Evolutionary conservation across 2,888 invertebrate species (phyloP).

Genomic region (Spodoptera exigua): DNA sequence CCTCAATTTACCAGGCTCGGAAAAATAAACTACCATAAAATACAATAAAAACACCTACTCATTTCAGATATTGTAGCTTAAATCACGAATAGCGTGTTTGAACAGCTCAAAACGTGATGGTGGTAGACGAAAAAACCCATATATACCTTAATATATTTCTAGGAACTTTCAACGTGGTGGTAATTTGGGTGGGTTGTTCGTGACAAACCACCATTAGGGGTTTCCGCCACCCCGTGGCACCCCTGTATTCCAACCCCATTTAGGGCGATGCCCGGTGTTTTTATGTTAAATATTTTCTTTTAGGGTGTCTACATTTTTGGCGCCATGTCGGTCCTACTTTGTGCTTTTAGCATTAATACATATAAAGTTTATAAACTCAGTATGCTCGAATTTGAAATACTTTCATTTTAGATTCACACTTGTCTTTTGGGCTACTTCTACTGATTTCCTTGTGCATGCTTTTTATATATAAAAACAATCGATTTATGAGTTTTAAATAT

Average conservation of each 20-base stretch:
- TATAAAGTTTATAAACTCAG: no score
- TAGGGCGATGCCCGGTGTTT: constrained; percentile 67
- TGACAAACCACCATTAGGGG: constrained; percentile 83
- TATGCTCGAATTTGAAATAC: no score
- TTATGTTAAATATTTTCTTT: constrained; percentile 64
- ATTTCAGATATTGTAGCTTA: constrained; percentile 32
- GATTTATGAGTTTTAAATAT: no score
- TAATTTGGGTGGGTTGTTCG: constrained; percentile 74
- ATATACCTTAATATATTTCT: constrained; percentile 61
- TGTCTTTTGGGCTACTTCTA: no score
- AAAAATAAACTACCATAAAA: no score
- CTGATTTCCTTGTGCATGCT: no score
- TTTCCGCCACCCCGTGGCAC: constrained; percentile 72
- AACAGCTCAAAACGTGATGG: constrained; percentile 55
- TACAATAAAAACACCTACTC: not conserved
- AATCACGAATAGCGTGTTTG: constrained; percentile 64
- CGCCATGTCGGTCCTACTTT: constrained; percentile 19
- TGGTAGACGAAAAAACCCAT: constrained; percentile 47
- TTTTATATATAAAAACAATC: no score
- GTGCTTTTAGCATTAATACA: constrained; percentile 8
- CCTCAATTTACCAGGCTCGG: no score
- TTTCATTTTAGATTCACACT: no score
- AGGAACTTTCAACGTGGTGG: constrained; percentile 69
- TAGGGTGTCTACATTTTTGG: constrained; percentile 45
- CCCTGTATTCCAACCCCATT: constrained; percentile 67